phyloP scores from a whole-genome alignment of 2,888 invertebrate species.

The Aelia acuminata region DNA sequence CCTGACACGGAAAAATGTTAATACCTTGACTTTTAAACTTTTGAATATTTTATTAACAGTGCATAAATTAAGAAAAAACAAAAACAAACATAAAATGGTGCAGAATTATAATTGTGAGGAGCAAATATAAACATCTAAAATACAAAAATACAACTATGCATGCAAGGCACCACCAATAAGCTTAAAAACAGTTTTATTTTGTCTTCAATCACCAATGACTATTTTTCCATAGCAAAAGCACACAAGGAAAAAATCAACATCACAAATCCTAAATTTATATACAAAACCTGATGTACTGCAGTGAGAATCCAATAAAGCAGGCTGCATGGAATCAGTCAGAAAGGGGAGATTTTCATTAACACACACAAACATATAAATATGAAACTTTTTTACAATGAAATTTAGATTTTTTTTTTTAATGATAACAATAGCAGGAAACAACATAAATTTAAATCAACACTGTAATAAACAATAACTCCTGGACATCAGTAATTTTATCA shows the following conservation, averaged over 20 bases:
- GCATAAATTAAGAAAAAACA: constrained; percentile 39
- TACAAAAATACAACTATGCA: constrained; percentile 51
- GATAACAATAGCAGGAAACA: background rate
- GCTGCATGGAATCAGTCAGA: constrained; percentile 56
- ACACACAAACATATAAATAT: constrained; percentile 37
- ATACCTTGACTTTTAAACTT: constrained; percentile 55
- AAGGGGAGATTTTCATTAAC: constrained; percentile 44
- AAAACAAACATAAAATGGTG: constrained; percentile 56
- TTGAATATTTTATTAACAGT: background rate
- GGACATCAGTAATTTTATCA: background rate
- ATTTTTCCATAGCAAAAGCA: constrained; percentile 52
- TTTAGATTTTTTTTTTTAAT: background rate
- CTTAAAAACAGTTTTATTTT: background rate
- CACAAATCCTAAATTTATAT: constrained; percentile 50
- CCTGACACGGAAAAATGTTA: constrained; percentile 65
- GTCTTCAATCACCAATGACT: constrained; percentile 31
- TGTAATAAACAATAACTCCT: background rate
- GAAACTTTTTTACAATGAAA: background rate
- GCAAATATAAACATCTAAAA: constrained; percentile 22
- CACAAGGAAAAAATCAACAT: constrained; percentile 50
- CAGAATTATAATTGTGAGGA: constrained; percentile 38
- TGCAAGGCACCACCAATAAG: constrained; percentile 45
- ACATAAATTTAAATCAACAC: background rate
- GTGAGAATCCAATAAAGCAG: constrained; percentile 42
- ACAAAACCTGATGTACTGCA: constrained; percentile 59